Evolutionary conservation across 2,888 invertebrate genomes (phyloP), one percentile per base, ranked within the genome.

Genomic region (Scelioninae gen. 1): DNA sequence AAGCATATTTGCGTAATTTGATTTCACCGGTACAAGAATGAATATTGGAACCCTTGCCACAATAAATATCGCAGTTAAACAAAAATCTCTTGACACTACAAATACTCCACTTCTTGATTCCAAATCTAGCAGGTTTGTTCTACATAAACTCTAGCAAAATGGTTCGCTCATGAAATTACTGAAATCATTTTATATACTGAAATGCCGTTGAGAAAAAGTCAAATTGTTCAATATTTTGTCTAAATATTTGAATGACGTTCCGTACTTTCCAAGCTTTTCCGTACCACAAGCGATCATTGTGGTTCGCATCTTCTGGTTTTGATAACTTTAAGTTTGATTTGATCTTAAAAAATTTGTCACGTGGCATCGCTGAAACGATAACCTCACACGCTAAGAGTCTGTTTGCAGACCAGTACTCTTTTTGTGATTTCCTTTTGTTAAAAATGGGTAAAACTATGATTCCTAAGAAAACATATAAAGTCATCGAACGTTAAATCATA

Each of bases 151-250:
- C 82, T 71, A 85, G 83, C 13, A 86, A 13, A 11, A 31, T 43
- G 2, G 68, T 75, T 55, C 75, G 29, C 43, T 47, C 84, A 69
- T 49, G 79, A 62, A 51, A 86, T 74, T 78, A 78, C 3, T n/a
- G 58, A 63, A 76, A 84, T 84, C 71, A 80, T 84, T 78, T 83
- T 81, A 15, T 84, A 78, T 9, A 83, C 62, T 9, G 80, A 84
- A 3, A 86, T 58, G 69, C 71, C 81, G 29, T 74, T 82, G 71
- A 47, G 34, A 43, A 71, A 84, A 71, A 60, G 32, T 58, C 65
- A 75, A 75, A 83, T n/a, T 69, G 53, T 38, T 55, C 62, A 68
- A 84, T 34, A 72, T 84, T 51, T 45, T 75, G 53, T 83, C 72
- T 56, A 78, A 84, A 74, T n/a, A 45, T 55, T 55, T 78, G 58